These are phyloP conservation scores for Stomatorhinus ivindoensis DNA, from an alignment of 2,113 vertebrate species.

Conservation along the genomic window DNA sequence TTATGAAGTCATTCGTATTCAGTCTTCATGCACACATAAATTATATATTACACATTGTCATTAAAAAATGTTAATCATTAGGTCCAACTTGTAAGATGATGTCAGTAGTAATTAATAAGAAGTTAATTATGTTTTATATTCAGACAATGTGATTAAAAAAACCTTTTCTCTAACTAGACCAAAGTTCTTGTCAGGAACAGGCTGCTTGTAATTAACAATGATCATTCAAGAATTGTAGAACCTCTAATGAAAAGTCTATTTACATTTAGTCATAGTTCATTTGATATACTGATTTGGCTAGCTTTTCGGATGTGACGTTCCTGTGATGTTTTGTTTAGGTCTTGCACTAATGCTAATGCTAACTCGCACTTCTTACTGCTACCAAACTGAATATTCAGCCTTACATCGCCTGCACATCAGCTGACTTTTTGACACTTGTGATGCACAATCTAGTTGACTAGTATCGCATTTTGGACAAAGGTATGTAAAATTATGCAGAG, in stretches of 20 bases:
- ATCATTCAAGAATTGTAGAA: background rate
- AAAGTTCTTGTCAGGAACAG: background rate
- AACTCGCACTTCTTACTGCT: background rate
- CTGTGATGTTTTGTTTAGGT: background rate
- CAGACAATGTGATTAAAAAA: background rate
- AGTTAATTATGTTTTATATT: constrained; percentile 3
- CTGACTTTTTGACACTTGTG: background rate
- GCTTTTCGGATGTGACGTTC: background rate
- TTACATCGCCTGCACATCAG: background rate
- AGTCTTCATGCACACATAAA: too few relatives aligned
- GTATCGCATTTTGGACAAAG: background rate
- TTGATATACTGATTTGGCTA: background rate
- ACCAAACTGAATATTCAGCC: background rate
- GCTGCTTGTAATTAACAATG: background rate
- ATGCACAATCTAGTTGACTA: background rate
- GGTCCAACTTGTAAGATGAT: constrained; percentile 1
- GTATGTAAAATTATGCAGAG: background rate
- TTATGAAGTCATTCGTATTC: background rate
- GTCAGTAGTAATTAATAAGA: constrained; percentile 5
- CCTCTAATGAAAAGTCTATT: background rate
- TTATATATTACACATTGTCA: background rate
- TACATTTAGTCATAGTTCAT: background rate
- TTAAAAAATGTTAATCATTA: constrained; percentile 14
- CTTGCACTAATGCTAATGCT: background rate
- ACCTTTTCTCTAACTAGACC: background rate